A percentile compares a stretch with the other conserved stretches of the same genome.
These are phyloP conservation scores for Chaetogeoica ovagalla DNA, from an alignment of 2,888 invertebrate genomes.

Conservation along the genomic window DNA sequence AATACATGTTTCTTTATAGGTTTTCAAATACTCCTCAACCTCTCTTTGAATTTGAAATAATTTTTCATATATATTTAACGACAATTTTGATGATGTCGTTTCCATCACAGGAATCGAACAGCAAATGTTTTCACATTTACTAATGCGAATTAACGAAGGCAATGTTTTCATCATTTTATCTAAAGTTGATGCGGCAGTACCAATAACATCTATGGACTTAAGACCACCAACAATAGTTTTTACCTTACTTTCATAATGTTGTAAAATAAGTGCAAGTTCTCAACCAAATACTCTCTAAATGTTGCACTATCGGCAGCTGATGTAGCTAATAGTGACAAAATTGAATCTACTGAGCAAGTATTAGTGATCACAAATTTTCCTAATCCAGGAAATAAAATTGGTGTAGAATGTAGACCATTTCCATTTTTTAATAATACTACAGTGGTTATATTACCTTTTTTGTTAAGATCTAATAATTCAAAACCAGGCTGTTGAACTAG, in stretches of 20 bases:
- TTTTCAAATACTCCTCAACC: constrained; percentile 7
- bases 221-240: not conserved
- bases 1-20: not conserved
- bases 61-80: not conserved
- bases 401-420: not conserved
- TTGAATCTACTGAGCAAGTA: no score
- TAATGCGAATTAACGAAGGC: not conserved
- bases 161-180: constrained; percentile 1
- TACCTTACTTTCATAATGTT: constrained; percentile 1
- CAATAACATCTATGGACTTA: not conserved
- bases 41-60: no score
- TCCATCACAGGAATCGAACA: not conserved
- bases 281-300: constrained; percentile 17
- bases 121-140: constrained; percentile 3
- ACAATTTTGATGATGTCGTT: constrained; percentile 4
- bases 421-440: not conserved
- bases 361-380: no score
- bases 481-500: no score
- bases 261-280: not conserved
- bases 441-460: no score
- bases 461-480: no score
- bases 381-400: no score
- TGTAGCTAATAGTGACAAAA: no score
- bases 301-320: not conserved
- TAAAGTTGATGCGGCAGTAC: not conserved